A percentile compares a stretch with the other conserved stretches of the same genome.
Evolutionary conservation across 1,140 invertebrate genomes (phyloP).

Genomic region (Acromyrmex echinatior): DNA sequence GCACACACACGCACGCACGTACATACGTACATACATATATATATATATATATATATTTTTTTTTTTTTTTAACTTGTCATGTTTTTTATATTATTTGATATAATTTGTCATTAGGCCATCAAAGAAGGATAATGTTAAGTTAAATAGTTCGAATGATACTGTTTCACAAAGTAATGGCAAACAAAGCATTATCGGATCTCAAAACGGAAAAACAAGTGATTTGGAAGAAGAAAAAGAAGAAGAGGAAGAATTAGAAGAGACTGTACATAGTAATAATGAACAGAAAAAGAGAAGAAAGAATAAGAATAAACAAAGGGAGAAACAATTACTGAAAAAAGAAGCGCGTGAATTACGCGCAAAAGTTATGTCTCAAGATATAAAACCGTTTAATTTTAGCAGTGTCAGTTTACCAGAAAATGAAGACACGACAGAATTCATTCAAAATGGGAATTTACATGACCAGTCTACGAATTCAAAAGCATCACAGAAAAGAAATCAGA

Average conservation of each 20-base stretch:
- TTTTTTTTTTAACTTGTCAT: background rate
- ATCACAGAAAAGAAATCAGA: constrained; percentile 70
- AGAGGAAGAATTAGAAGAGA: constrained; percentile 50
- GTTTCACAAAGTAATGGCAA: constrained; percentile 51
- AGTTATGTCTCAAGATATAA: constrained; percentile 82
- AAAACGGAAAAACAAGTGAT: constrained; percentile 47
- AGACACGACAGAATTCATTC: constrained; percentile 45
- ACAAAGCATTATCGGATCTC: background rate
- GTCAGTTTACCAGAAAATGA: constrained; percentile 60
- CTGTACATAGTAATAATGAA: constrained; percentile 21
- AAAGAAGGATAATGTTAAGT: constrained; percentile 36
- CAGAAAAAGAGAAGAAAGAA: constrained; percentile 79
- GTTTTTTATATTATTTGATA: constrained; percentile 5
- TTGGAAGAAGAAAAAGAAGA: constrained; percentile 71
- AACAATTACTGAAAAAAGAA: constrained; percentile 85
- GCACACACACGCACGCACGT: too few species aligned
- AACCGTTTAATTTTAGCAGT: constrained; percentile 77
- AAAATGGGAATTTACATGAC: constrained; percentile 63
- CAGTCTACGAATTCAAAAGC: constrained; percentile 24
- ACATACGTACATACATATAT: background rate
- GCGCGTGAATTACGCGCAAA: constrained; percentile 82
- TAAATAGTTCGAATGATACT: background rate
- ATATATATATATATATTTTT: too few species aligned
- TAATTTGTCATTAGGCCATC: constrained; percentile 29
- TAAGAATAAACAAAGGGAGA: constrained; percentile 81